phyloP scores from a whole-genome alignment of 2,113 vertebrate species.

The Lepus europaeus region DNA sequence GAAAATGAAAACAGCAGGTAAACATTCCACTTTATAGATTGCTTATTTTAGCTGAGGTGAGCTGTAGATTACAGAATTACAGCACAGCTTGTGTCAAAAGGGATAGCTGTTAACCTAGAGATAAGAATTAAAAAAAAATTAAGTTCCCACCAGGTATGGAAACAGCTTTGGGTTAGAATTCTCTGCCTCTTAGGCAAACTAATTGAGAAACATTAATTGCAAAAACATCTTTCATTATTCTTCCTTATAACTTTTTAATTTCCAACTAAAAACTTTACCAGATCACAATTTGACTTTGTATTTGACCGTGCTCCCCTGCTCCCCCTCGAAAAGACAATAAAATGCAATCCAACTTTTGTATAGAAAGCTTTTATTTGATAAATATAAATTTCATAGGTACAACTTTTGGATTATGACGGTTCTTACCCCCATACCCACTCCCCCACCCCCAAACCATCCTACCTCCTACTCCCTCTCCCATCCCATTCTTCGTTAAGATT shows the following conservation, averaged over 20 bases:
- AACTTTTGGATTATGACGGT: no score
- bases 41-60: conserved; percentile 19
- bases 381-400: no score
- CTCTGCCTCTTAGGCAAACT: background rate
- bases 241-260: background rate
- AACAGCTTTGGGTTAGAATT: background rate
- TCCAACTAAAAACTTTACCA: background rate
- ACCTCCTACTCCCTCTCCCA: no score
- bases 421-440: no score
- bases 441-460: no score
- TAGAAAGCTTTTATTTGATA: no score
- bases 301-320: no score
- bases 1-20: background rate
- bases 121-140: background rate
- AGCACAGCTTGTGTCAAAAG: background rate
- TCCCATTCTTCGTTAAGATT: no score
- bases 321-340: no score
- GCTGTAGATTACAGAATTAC: conserved; percentile 27
- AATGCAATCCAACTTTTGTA: no score
- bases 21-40: background rate
- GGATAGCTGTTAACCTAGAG: background rate
- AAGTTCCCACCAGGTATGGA: background rate
- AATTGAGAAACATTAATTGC: background rate
- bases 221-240: background rate
- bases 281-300: background rate